phyloP scores from a whole-genome alignment of 1,140 invertebrate species.

The Metaphire vulgaris region DNA sequence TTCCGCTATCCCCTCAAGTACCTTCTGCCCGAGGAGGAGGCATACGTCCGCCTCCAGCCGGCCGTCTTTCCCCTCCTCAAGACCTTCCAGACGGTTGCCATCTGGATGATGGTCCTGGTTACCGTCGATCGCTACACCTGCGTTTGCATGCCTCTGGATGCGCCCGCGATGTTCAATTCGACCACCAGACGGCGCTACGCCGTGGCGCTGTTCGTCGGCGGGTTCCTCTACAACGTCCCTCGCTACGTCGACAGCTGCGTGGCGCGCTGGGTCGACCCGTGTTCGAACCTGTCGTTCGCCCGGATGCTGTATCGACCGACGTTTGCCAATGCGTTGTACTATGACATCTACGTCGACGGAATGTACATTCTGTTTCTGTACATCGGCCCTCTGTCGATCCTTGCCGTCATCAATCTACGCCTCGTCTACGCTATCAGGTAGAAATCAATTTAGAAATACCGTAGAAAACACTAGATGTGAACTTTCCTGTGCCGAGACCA shows the following conservation, averaged over 20 bases:
- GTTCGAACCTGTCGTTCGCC: no score
- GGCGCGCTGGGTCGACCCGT: no score
- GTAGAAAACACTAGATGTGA: no score
- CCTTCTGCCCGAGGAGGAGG: neutral
- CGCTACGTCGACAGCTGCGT: conserved; percentile 24
- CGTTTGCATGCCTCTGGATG: conserved; percentile 16
- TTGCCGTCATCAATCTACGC: conserved; percentile 11
- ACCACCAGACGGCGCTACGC: neutral
- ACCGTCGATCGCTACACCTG: conserved; percentile 21
- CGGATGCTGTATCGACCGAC: conserved; percentile 17
- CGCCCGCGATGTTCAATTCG: conserved; percentile 7
- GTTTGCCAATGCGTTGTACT: conserved; percentile 10
- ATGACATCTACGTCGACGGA: conserved; percentile 19
- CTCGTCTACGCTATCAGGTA: conserved; percentile 19
- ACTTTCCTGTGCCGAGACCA: no score
- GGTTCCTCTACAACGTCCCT: conserved; percentile 20
- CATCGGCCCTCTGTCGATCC: conserved; percentile 1
- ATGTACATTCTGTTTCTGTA: conserved; percentile 23
- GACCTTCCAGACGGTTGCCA: conserved; percentile 21
- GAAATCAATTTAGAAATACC: no score
- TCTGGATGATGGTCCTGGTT: conserved; percentile 27
- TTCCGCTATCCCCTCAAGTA: conserved; percentile 25
- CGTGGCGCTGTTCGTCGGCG: conserved; percentile 6
- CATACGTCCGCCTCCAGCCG: conserved; percentile 2
- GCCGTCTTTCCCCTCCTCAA: conserved; percentile 18